These are phyloP conservation scores for Cottoperca gobio DNA, from an alignment of 2,797 vertebrate genomes.

Conservation along the genomic window DNA sequence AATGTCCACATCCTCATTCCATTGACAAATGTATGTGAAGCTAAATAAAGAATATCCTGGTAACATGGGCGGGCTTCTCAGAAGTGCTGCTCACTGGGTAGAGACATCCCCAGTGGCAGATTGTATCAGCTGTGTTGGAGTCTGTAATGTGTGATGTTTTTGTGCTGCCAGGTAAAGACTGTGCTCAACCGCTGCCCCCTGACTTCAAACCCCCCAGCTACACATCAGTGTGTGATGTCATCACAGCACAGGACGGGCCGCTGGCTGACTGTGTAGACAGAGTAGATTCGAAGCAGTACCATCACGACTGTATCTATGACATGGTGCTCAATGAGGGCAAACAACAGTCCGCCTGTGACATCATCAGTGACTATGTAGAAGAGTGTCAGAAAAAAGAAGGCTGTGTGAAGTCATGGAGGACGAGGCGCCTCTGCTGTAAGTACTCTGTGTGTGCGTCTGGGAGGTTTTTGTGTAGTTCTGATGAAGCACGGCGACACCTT, in stretches of 20 bases:
- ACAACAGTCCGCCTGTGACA: conserved; percentile 17
- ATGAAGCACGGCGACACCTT: too few relatives aligned
- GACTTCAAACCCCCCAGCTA: conserved; percentile 7
- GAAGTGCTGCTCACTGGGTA: too few relatives aligned
- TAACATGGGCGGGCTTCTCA: too few relatives aligned
- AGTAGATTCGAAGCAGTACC: conserved; percentile 14
- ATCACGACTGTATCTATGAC: conserved; percentile 30
- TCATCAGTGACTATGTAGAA: conserved; percentile 38
- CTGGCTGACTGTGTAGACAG: conserved; percentile 15
- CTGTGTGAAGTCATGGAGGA: conserved; percentile 40
- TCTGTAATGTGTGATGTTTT: not conserved
- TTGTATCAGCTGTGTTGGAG: not conserved
- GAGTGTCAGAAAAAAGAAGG: conserved; percentile 36
- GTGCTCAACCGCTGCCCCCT: conserved; percentile 16
- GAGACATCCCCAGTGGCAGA: not conserved
- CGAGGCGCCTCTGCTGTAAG: conserved; percentile 30
- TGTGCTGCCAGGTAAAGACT: conserved; percentile 33
- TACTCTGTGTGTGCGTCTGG: not conserved
- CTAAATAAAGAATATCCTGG: too few relatives aligned
- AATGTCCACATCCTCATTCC: too few relatives aligned
- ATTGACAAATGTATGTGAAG: too few relatives aligned
- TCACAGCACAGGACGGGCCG: conserved; percentile 21
- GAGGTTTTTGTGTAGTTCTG: not conserved
- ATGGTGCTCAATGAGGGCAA: not conserved
- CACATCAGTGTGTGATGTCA: conserved; percentile 33